phyloP scores from a whole-genome alignment of 2,797 vertebrate genomes.

The Pangasius krempfi region DNA sequence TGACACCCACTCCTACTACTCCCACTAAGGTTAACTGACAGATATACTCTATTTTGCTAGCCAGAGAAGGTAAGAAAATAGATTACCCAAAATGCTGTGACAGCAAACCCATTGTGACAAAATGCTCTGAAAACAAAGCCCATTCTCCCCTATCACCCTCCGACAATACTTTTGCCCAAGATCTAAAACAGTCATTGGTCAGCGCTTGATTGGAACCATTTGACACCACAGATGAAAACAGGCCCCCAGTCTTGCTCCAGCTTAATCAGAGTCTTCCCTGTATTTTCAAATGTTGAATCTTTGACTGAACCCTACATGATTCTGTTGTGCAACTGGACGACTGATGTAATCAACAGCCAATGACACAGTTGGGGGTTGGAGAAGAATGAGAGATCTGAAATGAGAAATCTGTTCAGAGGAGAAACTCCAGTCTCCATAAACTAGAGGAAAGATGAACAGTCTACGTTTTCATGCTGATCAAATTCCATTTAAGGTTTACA shows the following conservation, averaged over 20 bases:
- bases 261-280: background rate
- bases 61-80: background rate
- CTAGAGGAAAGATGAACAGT: background rate
- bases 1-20: background rate
- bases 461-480: no score
- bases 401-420: background rate
- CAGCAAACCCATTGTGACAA: background rate
- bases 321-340: background rate
- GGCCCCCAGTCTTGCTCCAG: background rate
- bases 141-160: background rate
- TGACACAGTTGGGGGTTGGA: background rate
- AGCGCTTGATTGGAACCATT: background rate
- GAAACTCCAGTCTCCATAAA: background rate
- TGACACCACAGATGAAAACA: background rate
- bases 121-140: background rate
- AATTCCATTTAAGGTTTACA: no score
- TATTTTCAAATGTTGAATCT: background rate
- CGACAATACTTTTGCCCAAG: background rate
- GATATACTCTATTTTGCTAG: background rate
- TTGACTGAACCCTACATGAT: background rate
- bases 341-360: background rate
- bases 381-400: background rate
- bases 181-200: background rate
- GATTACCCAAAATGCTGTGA: background rate
- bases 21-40: background rate